phyloP scores from a whole-genome alignment of 2,113 vertebrate species.

The human (Homo sapiens) region GRCh38 chr11:57960001-57960500 shows the following conservation, averaged over 20 bases:
- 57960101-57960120: neutral
- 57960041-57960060: neutral
- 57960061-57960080: neutral
- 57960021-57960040: neutral
- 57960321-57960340: neutral
- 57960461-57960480: neutral
- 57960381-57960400: rapidly evolving
- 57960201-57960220: neutral
- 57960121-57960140: neutral
- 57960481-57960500: too few relatives aligned
- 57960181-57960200: neutral
- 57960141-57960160: neutral
- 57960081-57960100: neutral
- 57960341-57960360: neutral
- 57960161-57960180: neutral
- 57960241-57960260: neutral
- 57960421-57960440: neutral
- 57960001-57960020: too few relatives aligned
- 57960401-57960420: neutral
- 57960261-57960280: neutral
- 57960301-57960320: neutral
- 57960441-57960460: neutral
- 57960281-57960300: neutral
- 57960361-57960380: neutral
- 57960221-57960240: neutral